Percentiles rank a stretch among this genome's conserved stretches.
Evolutionary conservation across 2,888 invertebrate species (phyloP).

Genomic region (Amphimallon solstitiale): DNA sequence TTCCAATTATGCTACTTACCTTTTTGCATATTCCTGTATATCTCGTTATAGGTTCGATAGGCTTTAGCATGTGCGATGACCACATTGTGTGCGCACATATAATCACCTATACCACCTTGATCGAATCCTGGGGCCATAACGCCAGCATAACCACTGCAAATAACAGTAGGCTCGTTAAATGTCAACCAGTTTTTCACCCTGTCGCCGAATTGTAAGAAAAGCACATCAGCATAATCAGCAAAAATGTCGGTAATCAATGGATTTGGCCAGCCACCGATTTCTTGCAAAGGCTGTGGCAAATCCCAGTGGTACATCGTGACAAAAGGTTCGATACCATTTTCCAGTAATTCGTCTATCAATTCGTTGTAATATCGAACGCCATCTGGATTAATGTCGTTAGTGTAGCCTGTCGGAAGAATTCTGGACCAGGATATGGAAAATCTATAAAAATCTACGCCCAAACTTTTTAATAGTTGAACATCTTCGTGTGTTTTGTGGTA

Average conservation of each 20-base stretch:
- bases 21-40: slow-evolving; percentile 60
- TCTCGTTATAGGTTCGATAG: slow-evolving; percentile 68
- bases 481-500: slow-evolving; percentile 73
- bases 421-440: slow-evolving; percentile 76
- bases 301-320: slow-evolving; percentile 76
- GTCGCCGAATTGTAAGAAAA: slow-evolving; percentile 63
- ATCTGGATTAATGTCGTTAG: slow-evolving; percentile 67
- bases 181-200: slow-evolving; percentile 48
- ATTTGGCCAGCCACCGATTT: slow-evolving; percentile 74
- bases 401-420: slow-evolving; percentile 69
- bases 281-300: slow-evolving; percentile 68
- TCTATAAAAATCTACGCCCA: slow-evolving; percentile 69
- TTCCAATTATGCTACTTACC: too few relatives aligned
- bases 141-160: slow-evolving; percentile 39
- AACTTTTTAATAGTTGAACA: slow-evolving; percentile 66
- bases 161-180: slow-evolving; percentile 43
- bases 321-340: slow-evolving; percentile 67
- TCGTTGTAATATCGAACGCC: slow-evolving; percentile 73
- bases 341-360: slow-evolving; percentile 68
- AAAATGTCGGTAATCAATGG: slow-evolving; percentile 70
- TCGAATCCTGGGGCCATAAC: slow-evolving; percentile 64
- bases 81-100: slow-evolving; percentile 71
- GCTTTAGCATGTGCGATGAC: slow-evolving; percentile 73
- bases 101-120: slow-evolving; percentile 68
- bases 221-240: slow-evolving; percentile 68